These are phyloP conservation scores for Danionella cerebrum DNA, from an alignment of 2,113 vertebrate genomes.

Conservation along the genomic window DNA sequence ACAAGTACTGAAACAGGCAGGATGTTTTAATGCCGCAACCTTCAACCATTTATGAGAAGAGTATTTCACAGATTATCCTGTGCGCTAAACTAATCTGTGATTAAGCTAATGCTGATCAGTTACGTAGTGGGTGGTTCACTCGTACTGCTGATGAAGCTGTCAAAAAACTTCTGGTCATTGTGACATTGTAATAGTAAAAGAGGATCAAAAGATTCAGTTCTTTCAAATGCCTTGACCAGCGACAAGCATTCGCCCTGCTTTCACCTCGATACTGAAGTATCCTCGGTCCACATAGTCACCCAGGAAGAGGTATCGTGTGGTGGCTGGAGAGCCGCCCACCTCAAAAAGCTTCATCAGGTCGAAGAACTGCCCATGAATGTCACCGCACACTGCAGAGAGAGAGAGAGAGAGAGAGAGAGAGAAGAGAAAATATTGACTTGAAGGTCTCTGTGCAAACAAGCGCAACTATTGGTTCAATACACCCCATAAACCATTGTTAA, in stretches of 20 bases:
- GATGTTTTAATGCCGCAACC: no score
- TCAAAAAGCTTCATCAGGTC: slow-evolving; percentile 79
- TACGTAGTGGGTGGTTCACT: no score
- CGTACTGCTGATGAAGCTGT: no score
- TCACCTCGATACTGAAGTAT: slow-evolving; percentile 86
- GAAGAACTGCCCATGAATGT: slow-evolving; percentile 78
- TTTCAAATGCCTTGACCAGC: not conserved
- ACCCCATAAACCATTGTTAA: not conserved
- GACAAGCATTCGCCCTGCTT: not conserved
- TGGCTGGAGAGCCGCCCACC: slow-evolving; percentile 75
- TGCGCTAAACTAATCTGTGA: no score
- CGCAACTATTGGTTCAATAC: not conserved
- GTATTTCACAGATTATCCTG: no score
- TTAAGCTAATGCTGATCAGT: no score
- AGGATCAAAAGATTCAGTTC: not conserved
- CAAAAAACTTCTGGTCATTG: no score
- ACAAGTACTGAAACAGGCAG: no score
- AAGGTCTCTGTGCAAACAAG: not conserved
- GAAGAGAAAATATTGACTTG: not conserved
- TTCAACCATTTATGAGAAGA: no score
- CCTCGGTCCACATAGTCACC: slow-evolving; percentile 92
- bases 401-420: slow-evolving; percentile 4
- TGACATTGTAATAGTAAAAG: no score
- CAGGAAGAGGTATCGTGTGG: slow-evolving; percentile 73
- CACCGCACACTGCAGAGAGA: slow-evolving; percentile 64